Evolutionary conservation across 35 echinoderm and acorn worm species (phyloP).

Genomic region (Lytechinus variegatus): DNA sequence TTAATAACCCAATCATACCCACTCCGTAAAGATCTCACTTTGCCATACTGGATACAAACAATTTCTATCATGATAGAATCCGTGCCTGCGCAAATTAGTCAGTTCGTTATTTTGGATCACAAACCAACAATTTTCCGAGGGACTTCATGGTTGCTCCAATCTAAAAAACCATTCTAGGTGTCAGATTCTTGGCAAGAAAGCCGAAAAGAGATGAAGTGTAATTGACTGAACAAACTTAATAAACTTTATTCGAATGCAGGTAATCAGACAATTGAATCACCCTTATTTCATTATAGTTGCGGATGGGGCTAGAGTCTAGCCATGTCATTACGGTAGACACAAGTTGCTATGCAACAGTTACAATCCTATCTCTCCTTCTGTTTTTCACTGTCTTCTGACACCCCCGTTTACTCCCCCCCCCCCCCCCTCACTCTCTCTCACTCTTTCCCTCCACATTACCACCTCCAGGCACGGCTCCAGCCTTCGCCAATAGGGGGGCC

Average conservation of each 20-base stretch:
- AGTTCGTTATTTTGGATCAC: background rate
- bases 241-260: background rate
- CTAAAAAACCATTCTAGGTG: background rate
- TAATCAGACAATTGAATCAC: background rate
- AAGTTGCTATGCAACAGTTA: background rate
- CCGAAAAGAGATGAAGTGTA: background rate
- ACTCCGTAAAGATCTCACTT: too few species aligned
- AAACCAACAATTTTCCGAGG: background rate
- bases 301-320: background rate
- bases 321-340: background rate
- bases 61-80: background rate
- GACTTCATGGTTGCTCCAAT: background rate
- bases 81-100: background rate
- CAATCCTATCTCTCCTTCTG: background rate
- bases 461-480: too few species aligned
- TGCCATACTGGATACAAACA: too few species aligned
- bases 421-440: too few species aligned
- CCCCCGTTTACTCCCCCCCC: too few species aligned
- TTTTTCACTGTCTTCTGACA: too few species aligned
- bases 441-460: too few species aligned
- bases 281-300: background rate
- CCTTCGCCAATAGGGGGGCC: too few species aligned
- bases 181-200: background rate
- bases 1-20: too few species aligned
- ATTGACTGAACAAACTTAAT: constrained; percentile 14